phyloP scores from a whole-genome alignment of 2,113 vertebrate genomes.

The Cariama cristata region DNA sequence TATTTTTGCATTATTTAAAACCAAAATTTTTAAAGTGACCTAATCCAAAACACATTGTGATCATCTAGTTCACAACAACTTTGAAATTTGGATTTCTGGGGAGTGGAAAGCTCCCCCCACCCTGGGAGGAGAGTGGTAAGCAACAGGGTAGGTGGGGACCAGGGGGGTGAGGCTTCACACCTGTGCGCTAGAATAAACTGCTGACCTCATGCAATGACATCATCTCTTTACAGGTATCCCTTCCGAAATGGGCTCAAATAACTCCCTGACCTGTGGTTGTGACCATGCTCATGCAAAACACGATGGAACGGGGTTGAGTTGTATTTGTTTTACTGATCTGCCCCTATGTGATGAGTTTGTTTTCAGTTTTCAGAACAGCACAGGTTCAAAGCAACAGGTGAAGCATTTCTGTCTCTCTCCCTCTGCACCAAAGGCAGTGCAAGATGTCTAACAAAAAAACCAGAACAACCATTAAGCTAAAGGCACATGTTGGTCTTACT shows the following conservation, averaged over 20 bases:
- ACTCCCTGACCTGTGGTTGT: neutral
- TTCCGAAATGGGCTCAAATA: neutral
- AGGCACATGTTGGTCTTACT: neutral
- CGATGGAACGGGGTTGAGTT: neutral
- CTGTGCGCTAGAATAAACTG: neutral
- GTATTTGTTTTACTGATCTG: neutral
- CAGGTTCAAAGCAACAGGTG: neutral
- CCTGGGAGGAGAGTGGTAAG: neutral
- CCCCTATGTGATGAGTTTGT: neutral
- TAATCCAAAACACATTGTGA: neutral
- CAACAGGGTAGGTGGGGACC: neutral
- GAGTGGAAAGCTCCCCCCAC: neutral
- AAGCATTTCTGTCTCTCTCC: neutral
- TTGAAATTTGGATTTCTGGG: neutral
- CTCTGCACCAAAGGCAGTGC: neutral
- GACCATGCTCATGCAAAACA: neutral
- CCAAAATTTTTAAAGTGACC: neutral
- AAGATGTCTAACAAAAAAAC: neutral
- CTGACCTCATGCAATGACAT: neutral
- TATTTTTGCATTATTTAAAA: neutral
- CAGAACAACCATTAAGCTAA: neutral
- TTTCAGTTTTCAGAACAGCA: neutral
- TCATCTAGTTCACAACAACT: neutral
- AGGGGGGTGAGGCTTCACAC: neutral
- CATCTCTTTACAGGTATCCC: neutral